These are phyloP conservation scores for Abrostola triplasia DNA, from an alignment of 2,888 invertebrate species.

Conservation along the genomic window DNA sequence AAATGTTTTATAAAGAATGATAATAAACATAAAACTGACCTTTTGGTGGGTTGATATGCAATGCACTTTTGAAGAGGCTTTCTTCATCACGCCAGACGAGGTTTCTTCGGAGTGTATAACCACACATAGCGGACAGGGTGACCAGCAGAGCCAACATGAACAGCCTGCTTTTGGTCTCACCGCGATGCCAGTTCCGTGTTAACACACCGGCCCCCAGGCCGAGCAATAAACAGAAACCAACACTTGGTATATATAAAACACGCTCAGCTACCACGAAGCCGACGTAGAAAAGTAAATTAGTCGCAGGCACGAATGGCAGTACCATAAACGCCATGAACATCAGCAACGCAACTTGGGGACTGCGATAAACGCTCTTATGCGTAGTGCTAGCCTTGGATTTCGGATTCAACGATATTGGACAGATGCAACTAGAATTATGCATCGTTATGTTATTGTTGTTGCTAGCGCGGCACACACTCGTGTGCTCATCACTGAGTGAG, in stretches of 20 bases:
- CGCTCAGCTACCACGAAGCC: conserved; percentile 99
- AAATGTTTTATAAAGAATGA: conserved; percentile 18
- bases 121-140: conserved; percentile 91
- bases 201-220: conserved; percentile 90
- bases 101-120: conserved; percentile 94
- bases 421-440: conserved; percentile 85
- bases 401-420: conserved; percentile 66
- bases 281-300: conserved; percentile 98
- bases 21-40: conserved; percentile 88
- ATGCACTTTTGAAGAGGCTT: conserved; percentile 96
- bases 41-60: conserved; percentile 98
- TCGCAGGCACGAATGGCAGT: conserved; percentile 98
- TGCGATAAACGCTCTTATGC: conserved; percentile 74
- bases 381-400: conserved; percentile 71
- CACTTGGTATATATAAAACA: conserved; percentile 98
- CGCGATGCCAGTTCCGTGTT: conserved; percentile 81
- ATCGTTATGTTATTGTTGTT: conserved; percentile 92
- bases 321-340: conserved; percentile 93
- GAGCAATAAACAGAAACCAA: conserved; percentile 97
- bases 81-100: conserved; percentile 98
- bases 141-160: conserved; percentile 85
- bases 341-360: conserved; percentile 83
- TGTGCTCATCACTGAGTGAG: conserved; percentile 90
- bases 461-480: conserved; percentile 90
- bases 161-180: conserved; percentile 77